phyloP scores from a whole-genome alignment of 2,888 invertebrate genomes.

The Aplocera efformata region DNA sequence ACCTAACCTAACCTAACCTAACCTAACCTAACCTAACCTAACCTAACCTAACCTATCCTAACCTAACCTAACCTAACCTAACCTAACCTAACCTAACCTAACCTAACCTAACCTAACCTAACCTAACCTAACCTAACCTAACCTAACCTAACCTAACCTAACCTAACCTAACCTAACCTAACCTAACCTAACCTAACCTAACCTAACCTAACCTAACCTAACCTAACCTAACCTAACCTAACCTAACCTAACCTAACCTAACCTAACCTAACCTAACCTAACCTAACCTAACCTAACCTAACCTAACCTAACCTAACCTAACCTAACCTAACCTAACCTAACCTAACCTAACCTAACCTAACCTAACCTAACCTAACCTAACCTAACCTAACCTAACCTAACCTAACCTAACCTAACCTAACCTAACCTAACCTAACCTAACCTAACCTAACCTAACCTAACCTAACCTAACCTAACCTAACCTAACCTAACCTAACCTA shows the following conservation, averaged over 20 bases:
- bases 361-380: conserved; percentile 32
- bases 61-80: conserved; percentile 24
- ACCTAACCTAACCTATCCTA: conserved; percentile 23
- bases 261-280: conserved; percentile 30
- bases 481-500: conserved; percentile 29
- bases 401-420: conserved; percentile 28
- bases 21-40: conserved; percentile 24
- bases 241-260: conserved; percentile 31
- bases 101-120: conserved; percentile 23
- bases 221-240: conserved; percentile 31
- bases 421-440: conserved; percentile 26
- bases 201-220: conserved; percentile 23
- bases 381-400: conserved; percentile 28
- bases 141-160: conserved; percentile 21
- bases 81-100: conserved; percentile 23
- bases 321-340: conserved; percentile 31
- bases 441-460: conserved; percentile 26
- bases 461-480: conserved; percentile 29
- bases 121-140: conserved; percentile 25
- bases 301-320: conserved; percentile 32
- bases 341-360: conserved; percentile 34
- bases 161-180: conserved; percentile 21
- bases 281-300: conserved; percentile 31
- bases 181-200: conserved; percentile 25
- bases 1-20: conserved; percentile 21